Percentiles rank a stretch among this genome's conserved stretches.
phyloP scores from a whole-genome alignment of 2,113 vertebrate genomes.

The Epinephelus cyanopodus region DNA sequence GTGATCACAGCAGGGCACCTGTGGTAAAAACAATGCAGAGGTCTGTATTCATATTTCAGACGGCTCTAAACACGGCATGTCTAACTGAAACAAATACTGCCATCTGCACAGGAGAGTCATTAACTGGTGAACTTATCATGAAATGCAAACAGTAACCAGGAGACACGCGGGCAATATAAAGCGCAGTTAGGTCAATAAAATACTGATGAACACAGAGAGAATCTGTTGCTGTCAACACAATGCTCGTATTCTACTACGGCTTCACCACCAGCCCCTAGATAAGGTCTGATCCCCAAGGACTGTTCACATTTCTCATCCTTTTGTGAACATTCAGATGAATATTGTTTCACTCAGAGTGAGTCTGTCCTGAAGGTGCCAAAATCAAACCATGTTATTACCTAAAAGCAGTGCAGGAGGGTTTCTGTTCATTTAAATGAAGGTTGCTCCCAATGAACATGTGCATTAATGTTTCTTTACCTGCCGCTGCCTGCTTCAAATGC shows the following conservation, averaged over 20 bases:
- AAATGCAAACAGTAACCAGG: slow-evolving; percentile 53
- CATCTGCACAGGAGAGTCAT: slow-evolving; percentile 34
- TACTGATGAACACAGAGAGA: not conserved
- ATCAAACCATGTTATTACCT: not conserved
- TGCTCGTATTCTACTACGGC: not conserved
- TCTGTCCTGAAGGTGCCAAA: not conserved
- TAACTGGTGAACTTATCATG: slow-evolving; percentile 14
- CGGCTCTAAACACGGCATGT: not conserved
- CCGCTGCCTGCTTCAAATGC: not conserved
- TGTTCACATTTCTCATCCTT: too few relatives aligned
- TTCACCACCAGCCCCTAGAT: too few relatives aligned
- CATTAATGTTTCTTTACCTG: not conserved
- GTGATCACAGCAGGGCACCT: too few relatives aligned
- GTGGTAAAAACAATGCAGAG: not conserved
- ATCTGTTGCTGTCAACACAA: not conserved
- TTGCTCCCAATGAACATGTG: not conserved
- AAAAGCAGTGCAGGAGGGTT: not conserved
- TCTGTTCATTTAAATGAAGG: not conserved
- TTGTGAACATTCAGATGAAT: too few relatives aligned
- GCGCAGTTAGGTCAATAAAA: slow-evolving; percentile 17
- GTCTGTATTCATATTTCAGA: not conserved
- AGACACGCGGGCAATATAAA: slow-evolving; percentile 14
- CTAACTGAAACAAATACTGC: slow-evolving; percentile 47
- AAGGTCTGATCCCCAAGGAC: too few relatives aligned
- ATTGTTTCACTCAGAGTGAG: too few relatives aligned